Base-by-base conservation (phyloP, 2,888 invertebrate genomes). In the Unio delphinus region DNA sequence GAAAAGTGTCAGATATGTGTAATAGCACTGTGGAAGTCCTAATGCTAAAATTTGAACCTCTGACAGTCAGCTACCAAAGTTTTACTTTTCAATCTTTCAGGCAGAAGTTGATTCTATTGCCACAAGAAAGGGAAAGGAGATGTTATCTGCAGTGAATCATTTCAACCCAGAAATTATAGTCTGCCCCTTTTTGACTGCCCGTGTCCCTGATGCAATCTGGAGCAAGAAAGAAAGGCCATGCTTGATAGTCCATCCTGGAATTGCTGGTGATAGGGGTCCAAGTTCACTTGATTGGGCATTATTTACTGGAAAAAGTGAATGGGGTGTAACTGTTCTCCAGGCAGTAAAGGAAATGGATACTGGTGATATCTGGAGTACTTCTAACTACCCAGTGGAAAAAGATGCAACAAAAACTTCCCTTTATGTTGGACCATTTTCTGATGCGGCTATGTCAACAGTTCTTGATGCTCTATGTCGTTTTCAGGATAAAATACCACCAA, bases 161-260 rank as follows among this genome's bases (percentile, higher is more conserved):
- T 59, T 61, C 28, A 45, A 72, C n/a, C 75, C 75, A 4, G 70
- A 75, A 58, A n/a, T 75, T 0, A 68, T 75, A 26, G 58, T 75
- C 15, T 73, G 75, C 55, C 75, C 75, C n/a, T 75, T 68, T 59
- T 56, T 75, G 60, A 75, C 68, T 57, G 54, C 67, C 20, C 63
- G 56, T 23, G 67, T 75, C 11, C 75, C 73, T 11, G 65, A 69
- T 23, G 45, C 56, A 11, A 56, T 75, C 3, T 71, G 62, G 26
- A 56, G 54, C 7, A 45, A 45, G 45, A 45, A 45, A 15, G 15
- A 34, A 23, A 57, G 70, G 23, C 73, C 73, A 18, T 71, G 73
- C 65, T 61, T 75, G 64, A 69, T 75, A 54, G 69, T 75, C 1
- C 75, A 75, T 62, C 75, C 75, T 8, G 75, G 75, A 8, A 64